Base-by-base conservation (phyloP, 23 tunicate species). In the Botrylloides violaceus region DNA sequence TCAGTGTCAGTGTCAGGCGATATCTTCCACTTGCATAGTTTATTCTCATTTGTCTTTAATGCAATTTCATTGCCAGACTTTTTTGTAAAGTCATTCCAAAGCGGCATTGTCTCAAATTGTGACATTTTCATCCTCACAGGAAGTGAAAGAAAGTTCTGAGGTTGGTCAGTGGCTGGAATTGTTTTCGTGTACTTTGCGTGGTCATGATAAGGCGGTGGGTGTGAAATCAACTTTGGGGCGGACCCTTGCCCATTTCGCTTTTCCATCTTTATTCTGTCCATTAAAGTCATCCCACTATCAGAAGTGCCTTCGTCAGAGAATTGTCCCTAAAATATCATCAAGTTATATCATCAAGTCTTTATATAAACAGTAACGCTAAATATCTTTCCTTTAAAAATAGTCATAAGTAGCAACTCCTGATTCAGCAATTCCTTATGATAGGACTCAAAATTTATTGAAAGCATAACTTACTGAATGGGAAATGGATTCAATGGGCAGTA, bases 251-350 rank as follows among this genome's bases (percentile, higher is more conserved):
- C 4, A 19, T 43, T 39, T 9, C 74, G 58, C 9, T 43, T 35
- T 1, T 30, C 58, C 74, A 68, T 68, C 58, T 68, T 68, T 25
- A 68, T 43, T 43, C 74, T 38, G 74, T 68, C 74, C 27, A 30
- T 35, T 5, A 68, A 56, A 18, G 74, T 68, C 58, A 43, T 39
- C 21, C 36, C 36, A 5, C 32, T 25, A 31, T 34, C 33, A 19
- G 70, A 12, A 59, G 29, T 59, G 64, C 30, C 30, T 7, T 21
- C 28, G 7, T 59, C 64, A 7, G 6, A 18, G 7, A 26, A 21
- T 7, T 21, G 26, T 9, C 19, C 64, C 64, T 59, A n/a, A 6
- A 59, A 47, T 18, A 47, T 12, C 12, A 12, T 47, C 12, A 47
- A 47, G 18, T 47, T 47, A 47, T n/a, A n/a, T n/a, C n/a, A n/a